phyloP scores from a whole-genome alignment of 1,140 invertebrate species.

The Oedothorax gibbosus region DNA sequence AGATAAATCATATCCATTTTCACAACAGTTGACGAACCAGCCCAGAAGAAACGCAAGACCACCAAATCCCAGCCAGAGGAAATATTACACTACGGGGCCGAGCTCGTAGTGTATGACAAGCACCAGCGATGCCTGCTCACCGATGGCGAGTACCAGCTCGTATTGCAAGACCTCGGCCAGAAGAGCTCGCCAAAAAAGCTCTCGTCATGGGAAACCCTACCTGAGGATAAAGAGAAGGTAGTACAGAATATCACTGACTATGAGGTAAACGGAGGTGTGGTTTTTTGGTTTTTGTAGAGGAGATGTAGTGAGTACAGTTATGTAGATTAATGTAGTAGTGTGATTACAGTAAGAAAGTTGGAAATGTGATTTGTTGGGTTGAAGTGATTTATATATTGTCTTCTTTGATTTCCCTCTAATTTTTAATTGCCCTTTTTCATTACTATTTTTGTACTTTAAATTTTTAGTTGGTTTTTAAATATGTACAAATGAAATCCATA shows the following conservation, averaged over 20 bases:
- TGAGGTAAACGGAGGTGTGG: conserved; percentile 33
- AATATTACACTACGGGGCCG: conserved; percentile 81
- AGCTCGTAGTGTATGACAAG: conserved; percentile 91
- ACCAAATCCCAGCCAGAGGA: conserved; percentile 71
- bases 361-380: no score
- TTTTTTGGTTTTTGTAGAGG: no score
- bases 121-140: conserved; percentile 85
- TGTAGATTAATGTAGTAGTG: no score
- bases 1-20: not conserved
- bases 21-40: conserved; percentile 71
- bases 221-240: conserved; percentile 70
- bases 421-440: no score
- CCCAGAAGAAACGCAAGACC: conserved; percentile 74
- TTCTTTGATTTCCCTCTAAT: no score
- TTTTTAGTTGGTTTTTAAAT: no score
- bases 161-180: conserved; percentile 75
- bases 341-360: no score
- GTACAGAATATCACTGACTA: conserved; percentile 33
- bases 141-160: conserved; percentile 90
- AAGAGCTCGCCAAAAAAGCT: conserved; percentile 61
- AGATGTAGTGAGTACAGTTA: no score
- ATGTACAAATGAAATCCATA: no score
- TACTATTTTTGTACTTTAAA: no score
- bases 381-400: no score
- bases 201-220: conserved; percentile 84